A percentile compares a stretch with the other conserved stretches of the same genome.
These are phyloP conservation scores for Stegostoma tigrinum DNA, from an alignment of 2,113 vertebrate genomes.

Conservation along the genomic window DNA sequence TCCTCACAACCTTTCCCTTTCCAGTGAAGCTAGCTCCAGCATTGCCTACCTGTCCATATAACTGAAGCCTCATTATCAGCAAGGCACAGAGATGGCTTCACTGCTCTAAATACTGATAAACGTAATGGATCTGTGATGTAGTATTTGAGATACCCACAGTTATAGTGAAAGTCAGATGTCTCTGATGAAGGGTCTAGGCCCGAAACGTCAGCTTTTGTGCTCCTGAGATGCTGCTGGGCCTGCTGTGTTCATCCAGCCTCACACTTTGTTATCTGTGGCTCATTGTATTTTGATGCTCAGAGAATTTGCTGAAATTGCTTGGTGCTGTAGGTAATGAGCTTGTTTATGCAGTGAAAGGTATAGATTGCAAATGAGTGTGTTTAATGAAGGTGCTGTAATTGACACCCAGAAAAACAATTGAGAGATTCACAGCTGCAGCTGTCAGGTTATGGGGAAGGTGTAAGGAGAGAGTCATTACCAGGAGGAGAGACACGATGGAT, in stretches of 20 bases:
- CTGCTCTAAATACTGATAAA: background rate
- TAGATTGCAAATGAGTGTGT: background rate
- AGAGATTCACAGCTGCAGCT: background rate
- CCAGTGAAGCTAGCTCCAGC: too few species aligned
- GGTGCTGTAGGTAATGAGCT: background rate
- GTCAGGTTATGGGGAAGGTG: background rate
- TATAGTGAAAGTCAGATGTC: background rate
- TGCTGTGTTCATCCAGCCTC: too few species aligned
- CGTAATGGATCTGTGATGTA: background rate
- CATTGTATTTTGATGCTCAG: background rate
- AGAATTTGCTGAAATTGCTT: background rate
- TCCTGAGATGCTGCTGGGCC: too few species aligned
- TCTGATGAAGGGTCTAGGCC: too few species aligned
- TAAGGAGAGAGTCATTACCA: background rate
- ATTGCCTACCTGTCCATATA: background rate
- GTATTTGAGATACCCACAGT: background rate
- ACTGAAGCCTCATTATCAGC: background rate
- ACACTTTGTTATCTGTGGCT: too few species aligned
- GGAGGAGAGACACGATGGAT: background rate
- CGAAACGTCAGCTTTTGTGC: too few species aligned
- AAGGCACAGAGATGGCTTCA: background rate
- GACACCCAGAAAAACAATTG: background rate
- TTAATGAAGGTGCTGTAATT: slow-evolving; percentile 19
- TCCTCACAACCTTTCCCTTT: background rate
- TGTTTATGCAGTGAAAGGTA: background rate